Percentiles rank a stretch among this genome's conserved stretches.
Evolutionary conservation across 2,888 invertebrate genomes (phyloP).

Genomic region (Thereva unica): DNA sequence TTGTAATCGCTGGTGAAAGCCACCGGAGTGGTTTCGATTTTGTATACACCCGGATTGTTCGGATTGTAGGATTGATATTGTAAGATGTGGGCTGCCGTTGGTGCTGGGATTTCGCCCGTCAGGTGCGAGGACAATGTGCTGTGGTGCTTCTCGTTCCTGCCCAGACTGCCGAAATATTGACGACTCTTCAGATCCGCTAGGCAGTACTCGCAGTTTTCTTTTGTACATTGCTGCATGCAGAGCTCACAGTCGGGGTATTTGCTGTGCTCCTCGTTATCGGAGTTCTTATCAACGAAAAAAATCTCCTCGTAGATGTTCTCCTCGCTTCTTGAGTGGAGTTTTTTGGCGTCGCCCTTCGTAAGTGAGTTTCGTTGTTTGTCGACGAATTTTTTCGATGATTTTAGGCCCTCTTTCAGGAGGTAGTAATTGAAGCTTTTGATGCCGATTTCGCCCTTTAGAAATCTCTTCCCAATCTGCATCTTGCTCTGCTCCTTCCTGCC

Average conservation of each 20-base stretch:
- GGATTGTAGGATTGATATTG: constrained; percentile 59
- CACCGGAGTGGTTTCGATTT: constrained; percentile 58
- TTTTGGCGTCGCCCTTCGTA: constrained; percentile 43
- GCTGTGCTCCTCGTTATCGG: constrained; percentile 46
- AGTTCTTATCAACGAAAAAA: constrained; percentile 53
- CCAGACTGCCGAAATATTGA: constrained; percentile 44
- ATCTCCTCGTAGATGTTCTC: constrained; percentile 59
- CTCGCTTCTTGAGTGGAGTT: constrained; percentile 53
- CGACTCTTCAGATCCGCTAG: constrained; percentile 40
- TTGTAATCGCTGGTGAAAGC: constrained; percentile 58
- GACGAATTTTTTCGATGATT: constrained; percentile 54
- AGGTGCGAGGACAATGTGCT: constrained; percentile 36
- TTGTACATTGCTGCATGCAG: constrained; percentile 56
- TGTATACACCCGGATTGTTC: constrained; percentile 58
- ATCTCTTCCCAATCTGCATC: constrained; percentile 56
- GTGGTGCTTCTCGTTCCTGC: constrained; percentile 33
- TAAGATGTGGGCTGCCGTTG: constrained; percentile 51
- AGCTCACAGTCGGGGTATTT: constrained; percentile 54
- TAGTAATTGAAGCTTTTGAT: constrained; percentile 59
- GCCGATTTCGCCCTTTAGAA: constrained; percentile 57
- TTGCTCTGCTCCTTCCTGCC: constrained; percentile 46
- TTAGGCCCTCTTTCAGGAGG: constrained; percentile 56
- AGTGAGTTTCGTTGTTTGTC: constrained; percentile 50
- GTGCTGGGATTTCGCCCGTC: constrained; percentile 42
- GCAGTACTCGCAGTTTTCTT: constrained; percentile 55